A percentile compares a stretch with the other conserved stretches of the same genome.
phyloP scores from a whole-genome alignment of 2,888 invertebrate genomes.

The Saturnia japonica region DNA sequence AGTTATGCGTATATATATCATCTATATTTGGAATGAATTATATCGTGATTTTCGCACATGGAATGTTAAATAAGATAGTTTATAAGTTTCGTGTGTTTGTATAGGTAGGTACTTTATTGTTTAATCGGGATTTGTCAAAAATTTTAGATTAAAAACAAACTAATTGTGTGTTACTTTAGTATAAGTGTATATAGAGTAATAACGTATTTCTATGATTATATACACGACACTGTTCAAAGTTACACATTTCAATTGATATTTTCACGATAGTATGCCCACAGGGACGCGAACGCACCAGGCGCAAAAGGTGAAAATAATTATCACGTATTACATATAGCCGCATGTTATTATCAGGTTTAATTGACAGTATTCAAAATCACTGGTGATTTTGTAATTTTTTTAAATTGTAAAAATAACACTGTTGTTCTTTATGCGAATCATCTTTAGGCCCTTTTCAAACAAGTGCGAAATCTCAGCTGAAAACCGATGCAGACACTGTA shows the following conservation, averaged over 20 bases:
- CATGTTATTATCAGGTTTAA: not conserved
- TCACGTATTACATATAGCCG: not conserved
- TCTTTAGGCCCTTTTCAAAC: not conserved
- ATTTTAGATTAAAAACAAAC: not conserved
- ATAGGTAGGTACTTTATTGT: not conserved
- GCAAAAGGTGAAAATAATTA: not conserved
- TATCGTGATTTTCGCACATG: not conserved
- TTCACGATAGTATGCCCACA: not conserved
- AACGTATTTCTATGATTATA: not conserved
- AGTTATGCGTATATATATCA: not conserved
- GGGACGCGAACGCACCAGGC: not conserved
- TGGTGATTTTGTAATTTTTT: not conserved
- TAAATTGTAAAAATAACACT: too few species aligned
- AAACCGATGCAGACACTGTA: not conserved
- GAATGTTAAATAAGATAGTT: not conserved
- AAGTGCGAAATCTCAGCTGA: slow-evolving; percentile 4
- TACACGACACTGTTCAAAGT: not conserved
- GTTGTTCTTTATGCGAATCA: too few species aligned
- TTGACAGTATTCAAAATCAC: not conserved
- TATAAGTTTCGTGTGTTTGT: not conserved
- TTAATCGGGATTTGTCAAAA: not conserved
- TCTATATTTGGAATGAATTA: not conserved
- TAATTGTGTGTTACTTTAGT: not conserved
- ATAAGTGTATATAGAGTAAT: not conserved
- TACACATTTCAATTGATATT: not conserved